Base-by-base conservation (phyloP, 2,797 vertebrate species). In the Chrosomus eos region DNA sequence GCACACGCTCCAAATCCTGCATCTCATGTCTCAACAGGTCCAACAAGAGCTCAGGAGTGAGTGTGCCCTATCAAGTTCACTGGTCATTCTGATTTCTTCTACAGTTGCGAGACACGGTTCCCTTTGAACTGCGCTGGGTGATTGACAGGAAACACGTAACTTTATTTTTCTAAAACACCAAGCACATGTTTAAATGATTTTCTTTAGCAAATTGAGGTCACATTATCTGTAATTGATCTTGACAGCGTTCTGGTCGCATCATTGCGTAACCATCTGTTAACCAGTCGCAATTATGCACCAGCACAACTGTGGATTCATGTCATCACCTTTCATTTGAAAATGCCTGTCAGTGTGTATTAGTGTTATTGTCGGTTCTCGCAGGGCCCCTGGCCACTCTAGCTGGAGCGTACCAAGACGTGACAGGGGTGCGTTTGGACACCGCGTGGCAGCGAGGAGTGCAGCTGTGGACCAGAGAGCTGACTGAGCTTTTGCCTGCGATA, bases 351-450 rank as follows among this genome's bases (percentile, higher is more conserved):
- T 45, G 31, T 51, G 60, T 36, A 67, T 85, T 28, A 66, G 36
- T 64, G 75, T 71, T 45, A 76, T 79, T 87, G n/a, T 48, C 72
- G 76, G 21, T 51, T 76, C 2, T 80, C 5, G 7, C 91, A 98
- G 97, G 94, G 83, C 96, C 96, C 0, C 85, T 97, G 88, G 93
- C 93, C 68, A 97, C 95, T 0, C 88, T 97, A 86, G 95, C 97
- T 55, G 97, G 94, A 0, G 95, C 95, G 38, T 97, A 96, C 90
- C 95, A 96, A 0, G 96, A 97, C 45, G 95, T 96, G 78, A 97
- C 91, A 0, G 94, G 94, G 80, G 92, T 92, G 88, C 91, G 89
- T 82, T 86, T 95, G 89, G 96, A 96, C 26, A 85, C 90, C 0
- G 87, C 94, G 60, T 97, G 95, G 96, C 92, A 73, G 80, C 92